Evolutionary conservation across 2,797 vertebrate genomes (phyloP).

Genomic region (Monodelphis domestica): DNA sequence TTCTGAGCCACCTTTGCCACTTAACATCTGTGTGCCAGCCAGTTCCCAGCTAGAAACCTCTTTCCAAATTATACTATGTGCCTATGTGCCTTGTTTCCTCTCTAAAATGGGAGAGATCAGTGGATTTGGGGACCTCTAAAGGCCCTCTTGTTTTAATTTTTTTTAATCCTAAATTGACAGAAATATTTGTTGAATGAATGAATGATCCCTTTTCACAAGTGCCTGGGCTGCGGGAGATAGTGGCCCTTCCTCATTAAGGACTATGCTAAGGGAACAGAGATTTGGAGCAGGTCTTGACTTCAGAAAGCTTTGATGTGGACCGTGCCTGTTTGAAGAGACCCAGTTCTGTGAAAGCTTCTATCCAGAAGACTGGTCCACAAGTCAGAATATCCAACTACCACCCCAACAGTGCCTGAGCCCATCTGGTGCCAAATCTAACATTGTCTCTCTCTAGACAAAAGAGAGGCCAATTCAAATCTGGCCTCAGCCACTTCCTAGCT

Average conservation of each 20-base stretch:
- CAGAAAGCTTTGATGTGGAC: background rate
- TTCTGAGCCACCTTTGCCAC: background rate
- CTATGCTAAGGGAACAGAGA: background rate
- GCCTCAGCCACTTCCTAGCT: too few species aligned
- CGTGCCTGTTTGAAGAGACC: background rate
- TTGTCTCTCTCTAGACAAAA: too few species aligned
- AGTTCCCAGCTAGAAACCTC: too few species aligned
- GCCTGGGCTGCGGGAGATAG: background rate
- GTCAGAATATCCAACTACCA: too few species aligned
- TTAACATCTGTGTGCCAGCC: background rate
- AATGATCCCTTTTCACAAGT: background rate
- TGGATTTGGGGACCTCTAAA: background rate
- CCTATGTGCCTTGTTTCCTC: background rate
- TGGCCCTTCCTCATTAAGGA: background rate
- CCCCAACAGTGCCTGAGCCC: too few species aligned
- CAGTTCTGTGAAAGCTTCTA: background rate
- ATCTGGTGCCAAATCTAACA: too few species aligned
- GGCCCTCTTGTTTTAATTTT: background rate
- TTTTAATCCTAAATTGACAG: background rate
- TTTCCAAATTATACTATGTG: too few species aligned
- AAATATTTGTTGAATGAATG: background rate
- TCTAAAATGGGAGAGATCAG: background rate
- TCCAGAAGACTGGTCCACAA: background rate
- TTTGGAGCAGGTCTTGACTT: background rate
- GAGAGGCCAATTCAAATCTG: too few species aligned